These are phyloP conservation scores for Panzeria rudis DNA, from an alignment of 2,888 invertebrate species.

Conservation along the genomic window DNA sequence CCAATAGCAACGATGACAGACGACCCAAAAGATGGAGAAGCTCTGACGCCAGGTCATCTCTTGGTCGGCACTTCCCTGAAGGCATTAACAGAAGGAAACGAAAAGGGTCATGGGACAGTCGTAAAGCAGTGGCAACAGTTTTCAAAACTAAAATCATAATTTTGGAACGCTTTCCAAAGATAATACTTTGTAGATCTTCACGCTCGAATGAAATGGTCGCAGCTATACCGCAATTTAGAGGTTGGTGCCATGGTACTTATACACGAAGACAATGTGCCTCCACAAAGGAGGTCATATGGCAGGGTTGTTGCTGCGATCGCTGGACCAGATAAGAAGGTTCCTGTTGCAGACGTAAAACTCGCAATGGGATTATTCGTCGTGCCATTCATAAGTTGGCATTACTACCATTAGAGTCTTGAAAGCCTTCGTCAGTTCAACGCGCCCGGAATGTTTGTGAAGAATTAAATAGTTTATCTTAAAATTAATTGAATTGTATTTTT, in stretches of 20 bases:
- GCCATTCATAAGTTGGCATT: too few species aligned
- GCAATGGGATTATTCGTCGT: too few species aligned
- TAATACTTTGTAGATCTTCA: slow-evolving; percentile 21
- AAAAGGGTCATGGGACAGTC: too few species aligned
- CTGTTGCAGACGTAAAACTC: too few species aligned
- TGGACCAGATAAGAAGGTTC: neutral
- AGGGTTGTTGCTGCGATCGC: slow-evolving; percentile 14
- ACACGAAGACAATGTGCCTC: slow-evolving; percentile 49
- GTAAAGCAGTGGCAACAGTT: too few species aligned
- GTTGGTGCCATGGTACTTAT: slow-evolving; percentile 12
- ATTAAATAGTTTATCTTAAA: too few species aligned
- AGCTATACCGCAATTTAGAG: neutral
- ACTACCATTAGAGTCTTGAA: too few species aligned
- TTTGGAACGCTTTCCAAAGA: slow-evolving; percentile 19
- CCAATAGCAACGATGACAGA: slow-evolving; percentile 54
- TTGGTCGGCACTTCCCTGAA: slow-evolving; percentile 14
- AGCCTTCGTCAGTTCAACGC: too few species aligned
- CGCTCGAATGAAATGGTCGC: neutral
- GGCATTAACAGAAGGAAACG: neutral
- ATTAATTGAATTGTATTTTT: too few species aligned
- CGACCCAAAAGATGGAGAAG: slow-evolving; percentile 61
- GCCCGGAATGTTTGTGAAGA: too few species aligned
- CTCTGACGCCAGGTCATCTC: slow-evolving; percentile 51
- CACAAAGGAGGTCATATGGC: slow-evolving; percentile 17
- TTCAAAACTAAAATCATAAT: slow-evolving; percentile 11